A percentile compares a stretch with the other conserved stretches of the same genome.
Conservation (phyloP, 2,888 invertebrate genomes). For the Stratiomys singularior region DNA sequence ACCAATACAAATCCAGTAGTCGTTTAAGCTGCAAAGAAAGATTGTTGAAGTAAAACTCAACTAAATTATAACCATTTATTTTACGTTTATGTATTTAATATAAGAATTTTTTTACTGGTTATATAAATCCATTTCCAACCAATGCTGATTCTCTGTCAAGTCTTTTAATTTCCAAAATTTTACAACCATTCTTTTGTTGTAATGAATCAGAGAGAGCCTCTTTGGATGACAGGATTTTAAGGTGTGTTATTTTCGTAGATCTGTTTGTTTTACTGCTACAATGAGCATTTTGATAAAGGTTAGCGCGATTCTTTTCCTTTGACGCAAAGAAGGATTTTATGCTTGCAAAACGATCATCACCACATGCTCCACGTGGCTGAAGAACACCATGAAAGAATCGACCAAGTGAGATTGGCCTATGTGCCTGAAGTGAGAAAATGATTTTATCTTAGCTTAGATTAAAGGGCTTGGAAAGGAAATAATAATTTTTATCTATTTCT, state of each 20-base stretch:
- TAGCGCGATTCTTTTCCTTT: neutral
- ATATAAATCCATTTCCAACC: slow-evolving; percentile 26
- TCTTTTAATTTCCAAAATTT: slow-evolving; percentile 11
- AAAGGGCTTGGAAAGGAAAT: too few species aligned
- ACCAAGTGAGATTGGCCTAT: slow-evolving; percentile 15
- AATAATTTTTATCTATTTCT: too few species aligned
- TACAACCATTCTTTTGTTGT: neutral
- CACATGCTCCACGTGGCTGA: slow-evolving; percentile 47
- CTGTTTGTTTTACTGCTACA: slow-evolving; percentile 13
- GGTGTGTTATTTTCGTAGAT: slow-evolving; percentile 34
- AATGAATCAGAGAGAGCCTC: slow-evolving; percentile 18
- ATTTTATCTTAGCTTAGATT: too few species aligned
- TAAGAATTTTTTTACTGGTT: neutral
- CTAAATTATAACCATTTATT: too few species aligned
- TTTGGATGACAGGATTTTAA: slow-evolving; percentile 23
- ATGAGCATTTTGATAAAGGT: neutral
- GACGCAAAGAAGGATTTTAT: slow-evolving; percentile 29
- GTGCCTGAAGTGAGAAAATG: neutral
- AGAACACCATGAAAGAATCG: slow-evolving; percentile 38
- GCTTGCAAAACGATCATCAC: slow-evolving; percentile 42
- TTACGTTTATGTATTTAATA: too few species aligned
- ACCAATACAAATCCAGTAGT: neutral
- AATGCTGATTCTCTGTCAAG: slow-evolving; percentile 10
- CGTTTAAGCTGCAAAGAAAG: neutral
- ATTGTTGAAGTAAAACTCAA: neutral